Evolutionary conservation across 2,888 invertebrate species (phyloP), one percentile per base, ranked within the genome.

Genomic region (Neria commutata): DNA sequence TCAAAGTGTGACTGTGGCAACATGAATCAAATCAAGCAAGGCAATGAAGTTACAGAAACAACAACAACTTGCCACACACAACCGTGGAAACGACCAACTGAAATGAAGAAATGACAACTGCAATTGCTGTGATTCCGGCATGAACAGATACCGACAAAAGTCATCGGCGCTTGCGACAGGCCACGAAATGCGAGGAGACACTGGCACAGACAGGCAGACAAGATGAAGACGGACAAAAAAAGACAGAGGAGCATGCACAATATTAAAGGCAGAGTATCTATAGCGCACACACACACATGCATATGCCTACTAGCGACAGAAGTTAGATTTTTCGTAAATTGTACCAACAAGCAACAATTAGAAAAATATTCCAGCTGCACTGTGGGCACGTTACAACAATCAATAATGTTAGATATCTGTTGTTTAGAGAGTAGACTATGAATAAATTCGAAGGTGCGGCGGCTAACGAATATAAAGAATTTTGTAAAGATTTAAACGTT

Each of bases 131-230:
- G 37, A 14, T 37, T 37, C n/a, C n/a, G n/a, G n/a, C 37, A 37
- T 14, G n/a, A n/a, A n/a, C n/a, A n/a, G n/a, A n/a, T n/a, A n/a
- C 42, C 42, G 29, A 42, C 17, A 5, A 37, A 37, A 42, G 42
- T 42, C 42, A 42, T 42, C 42, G 21, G 42, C 42, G 42, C 42
- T 42, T 42, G 21, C 42, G 37, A 37, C 37, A 37, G n/a, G n/a
- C n/a, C n/a, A n/a, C n/a, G n/a, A n/a, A n/a, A n/a, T n/a, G n/a
- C n/a, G n/a, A n/a, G n/a, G n/a, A n/a, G n/a, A n/a, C n/a, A n/a
- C n/a, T n/a, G n/a, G n/a, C n/a, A n/a, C n/a, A n/a, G n/a, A n/a
- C n/a, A n/a, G n/a, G n/a, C n/a, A n/a, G n/a, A n/a, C n/a, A n/a
- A n/a, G n/a, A n/a, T n/a, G n/a, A n/a, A n/a, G n/a, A n/a, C n/a